These are phyloP conservation scores for Erebia ligea DNA, from an alignment of 2,888 invertebrate species.

Conservation along the genomic window DNA sequence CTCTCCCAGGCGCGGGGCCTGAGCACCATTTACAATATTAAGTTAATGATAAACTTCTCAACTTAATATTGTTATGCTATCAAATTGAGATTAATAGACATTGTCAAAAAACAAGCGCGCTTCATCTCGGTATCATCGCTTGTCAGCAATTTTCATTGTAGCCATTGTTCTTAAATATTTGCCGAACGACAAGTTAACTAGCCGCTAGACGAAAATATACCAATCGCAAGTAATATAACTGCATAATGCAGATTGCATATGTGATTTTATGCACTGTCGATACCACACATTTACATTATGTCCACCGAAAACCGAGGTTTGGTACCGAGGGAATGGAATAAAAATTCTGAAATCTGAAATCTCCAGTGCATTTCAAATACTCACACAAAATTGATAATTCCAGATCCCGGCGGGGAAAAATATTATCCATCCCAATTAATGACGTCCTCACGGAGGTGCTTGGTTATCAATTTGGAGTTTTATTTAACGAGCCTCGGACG, in stretches of 20 bases:
- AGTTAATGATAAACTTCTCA: too few species aligned
- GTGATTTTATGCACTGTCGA: not conserved
- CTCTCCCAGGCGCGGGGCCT: too few species aligned
- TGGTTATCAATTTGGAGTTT: not conserved
- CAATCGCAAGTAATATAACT: not conserved
- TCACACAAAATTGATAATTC: not conserved
- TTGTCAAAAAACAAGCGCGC: too few species aligned
- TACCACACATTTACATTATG: not conserved
- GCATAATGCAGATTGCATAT: not conserved
- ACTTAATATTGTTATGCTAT: too few species aligned
- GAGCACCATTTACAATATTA: too few species aligned
- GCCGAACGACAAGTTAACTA: too few species aligned
- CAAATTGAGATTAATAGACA: too few species aligned
- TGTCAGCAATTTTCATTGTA: too few species aligned
- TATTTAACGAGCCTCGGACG: not conserved
- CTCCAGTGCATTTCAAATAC: not conserved
- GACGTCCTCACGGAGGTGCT: not conserved
- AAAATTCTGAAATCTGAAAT: not conserved
- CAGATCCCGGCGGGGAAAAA: not conserved
- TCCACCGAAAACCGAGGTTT: not conserved
- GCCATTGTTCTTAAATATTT: too few species aligned
- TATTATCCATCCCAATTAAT: slow-evolving; percentile 4
- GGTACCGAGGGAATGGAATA: not conserved
- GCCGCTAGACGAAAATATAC: too few species aligned
- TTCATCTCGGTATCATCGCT: too few species aligned